Evolutionary conservation across 2,888 invertebrate genomes (phyloP).

Genomic region (Notodonta ziczac): DNA sequence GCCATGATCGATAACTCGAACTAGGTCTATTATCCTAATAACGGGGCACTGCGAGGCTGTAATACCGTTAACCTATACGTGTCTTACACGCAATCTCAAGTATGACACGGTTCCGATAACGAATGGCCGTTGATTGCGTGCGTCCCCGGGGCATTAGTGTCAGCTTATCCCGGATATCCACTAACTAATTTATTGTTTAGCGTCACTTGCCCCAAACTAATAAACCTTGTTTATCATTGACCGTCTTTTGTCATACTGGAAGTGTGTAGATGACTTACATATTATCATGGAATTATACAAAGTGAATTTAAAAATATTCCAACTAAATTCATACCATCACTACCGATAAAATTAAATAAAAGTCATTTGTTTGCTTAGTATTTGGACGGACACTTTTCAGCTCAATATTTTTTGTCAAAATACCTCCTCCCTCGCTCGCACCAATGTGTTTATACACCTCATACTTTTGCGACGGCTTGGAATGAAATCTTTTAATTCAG

Average conservation of each 20-base stretch:
- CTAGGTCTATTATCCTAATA: conserved; percentile 2
- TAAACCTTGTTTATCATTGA: conserved; percentile 49
- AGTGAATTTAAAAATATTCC: too few species aligned
- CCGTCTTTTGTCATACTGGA: conserved; percentile 42
- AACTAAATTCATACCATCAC: too few species aligned
- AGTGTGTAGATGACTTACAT: conserved; percentile 10
- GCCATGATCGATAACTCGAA: not conserved
- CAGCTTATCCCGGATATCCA: conserved; percentile 58
- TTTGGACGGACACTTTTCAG: too few species aligned
- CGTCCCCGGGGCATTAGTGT: conserved; percentile 51
- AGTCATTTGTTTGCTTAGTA: too few species aligned
- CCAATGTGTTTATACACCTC: too few species aligned
- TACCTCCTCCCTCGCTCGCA: too few species aligned
- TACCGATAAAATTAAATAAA: too few species aligned
- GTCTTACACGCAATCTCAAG: conserved; percentile 47
- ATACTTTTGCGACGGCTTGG: too few species aligned
- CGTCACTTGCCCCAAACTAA: conserved; percentile 41
- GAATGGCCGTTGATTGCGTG: conserved; percentile 46
- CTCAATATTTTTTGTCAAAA: too few species aligned
- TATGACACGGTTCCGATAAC: conserved; percentile 56
- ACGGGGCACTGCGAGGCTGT: not conserved
- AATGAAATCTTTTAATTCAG: too few species aligned
- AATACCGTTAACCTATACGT: conserved; percentile 12
- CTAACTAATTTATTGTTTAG: conserved; percentile 59
- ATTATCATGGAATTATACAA: too few species aligned